phyloP scores from a whole-genome alignment of 2,113 vertebrate genomes.

The Heloderma charlesbogerti region DNA sequence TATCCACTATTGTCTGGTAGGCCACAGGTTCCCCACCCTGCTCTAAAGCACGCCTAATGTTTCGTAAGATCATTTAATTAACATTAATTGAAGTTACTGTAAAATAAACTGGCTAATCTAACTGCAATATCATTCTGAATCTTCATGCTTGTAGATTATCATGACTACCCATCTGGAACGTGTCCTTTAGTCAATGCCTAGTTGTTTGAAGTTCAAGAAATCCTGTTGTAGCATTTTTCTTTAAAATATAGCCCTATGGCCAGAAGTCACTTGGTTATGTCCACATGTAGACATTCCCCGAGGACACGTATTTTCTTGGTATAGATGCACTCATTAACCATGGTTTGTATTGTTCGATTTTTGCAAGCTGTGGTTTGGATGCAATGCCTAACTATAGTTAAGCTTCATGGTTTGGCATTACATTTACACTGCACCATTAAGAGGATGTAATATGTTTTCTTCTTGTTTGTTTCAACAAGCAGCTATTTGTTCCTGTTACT shows the following conservation, averaged over 20 bases:
- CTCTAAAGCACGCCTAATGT: background rate
- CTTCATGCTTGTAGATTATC: background rate
- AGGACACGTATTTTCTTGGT: background rate
- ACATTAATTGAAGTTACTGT: background rate
- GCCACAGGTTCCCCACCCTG: too few species aligned
- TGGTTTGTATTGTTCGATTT: background rate
- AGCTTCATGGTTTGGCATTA: background rate
- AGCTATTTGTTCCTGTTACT: background rate
- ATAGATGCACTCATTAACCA: background rate
- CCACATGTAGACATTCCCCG: background rate
- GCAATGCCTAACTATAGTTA: background rate
- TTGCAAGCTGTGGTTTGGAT: background rate
- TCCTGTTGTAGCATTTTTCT: background rate
- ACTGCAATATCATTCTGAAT: background rate
- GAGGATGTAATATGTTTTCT: background rate
- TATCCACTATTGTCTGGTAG: too few species aligned
- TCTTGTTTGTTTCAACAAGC: background rate
- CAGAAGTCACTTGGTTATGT: background rate
- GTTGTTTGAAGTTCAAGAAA: background rate
- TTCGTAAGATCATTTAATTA: background rate
- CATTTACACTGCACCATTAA: background rate
- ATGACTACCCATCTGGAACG: background rate
- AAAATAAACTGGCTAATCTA: background rate
- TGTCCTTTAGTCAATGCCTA: background rate
- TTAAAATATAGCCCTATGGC: background rate